Base-by-base conservation (phyloP, 2,888 invertebrate species). In the Leuctra nigra region DNA sequence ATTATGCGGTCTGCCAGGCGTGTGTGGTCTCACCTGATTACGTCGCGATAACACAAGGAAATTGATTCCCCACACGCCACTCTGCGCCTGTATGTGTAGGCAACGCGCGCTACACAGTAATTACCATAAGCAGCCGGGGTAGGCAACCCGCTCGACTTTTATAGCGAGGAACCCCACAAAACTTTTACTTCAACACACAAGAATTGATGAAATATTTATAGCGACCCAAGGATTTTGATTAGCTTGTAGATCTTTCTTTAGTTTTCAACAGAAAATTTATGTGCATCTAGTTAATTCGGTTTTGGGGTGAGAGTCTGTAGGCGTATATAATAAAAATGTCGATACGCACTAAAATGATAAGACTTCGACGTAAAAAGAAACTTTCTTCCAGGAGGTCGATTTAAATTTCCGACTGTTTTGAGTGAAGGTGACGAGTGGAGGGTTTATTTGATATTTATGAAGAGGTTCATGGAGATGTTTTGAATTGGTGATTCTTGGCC, bases 41-140 rank as follows among this genome's bases (percentile, higher is more conserved):
- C 29, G 25, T 13, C 33, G 50, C 22, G 50, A 35, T 35, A 50
- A 11, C 11, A 33, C 20, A n/a, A 50, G 50, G 50, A 50, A 50
- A 50, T 50, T 50, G 50, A 50, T 50, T 50, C 50, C 35, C 4
- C 18, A n/a, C 50, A 50, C 50, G 50, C 50, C 11, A 50, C n/a
- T 29, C 14, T 18, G 18, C 35, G 35, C 20, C 50, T 2, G 50
- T 16, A 50, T 18, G 18, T n/a, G 16, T 16, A 20, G 50, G 33
- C 16, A 50, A 16, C 33, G 16, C 35, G 35, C 29, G 16, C 25
- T 9, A 14, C 48, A 29, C 38, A 41, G 13, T 35, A 35, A 50
- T 50, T 50, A 50, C 50, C 50, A 50, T 50, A 50, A 50, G 35
- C 50, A 50, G 33, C 35, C 23, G 29, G 6, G 29, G 11, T 29